phyloP scores from a whole-genome alignment of 2,888 invertebrate genomes.

The Pimpla rufipes region DNA sequence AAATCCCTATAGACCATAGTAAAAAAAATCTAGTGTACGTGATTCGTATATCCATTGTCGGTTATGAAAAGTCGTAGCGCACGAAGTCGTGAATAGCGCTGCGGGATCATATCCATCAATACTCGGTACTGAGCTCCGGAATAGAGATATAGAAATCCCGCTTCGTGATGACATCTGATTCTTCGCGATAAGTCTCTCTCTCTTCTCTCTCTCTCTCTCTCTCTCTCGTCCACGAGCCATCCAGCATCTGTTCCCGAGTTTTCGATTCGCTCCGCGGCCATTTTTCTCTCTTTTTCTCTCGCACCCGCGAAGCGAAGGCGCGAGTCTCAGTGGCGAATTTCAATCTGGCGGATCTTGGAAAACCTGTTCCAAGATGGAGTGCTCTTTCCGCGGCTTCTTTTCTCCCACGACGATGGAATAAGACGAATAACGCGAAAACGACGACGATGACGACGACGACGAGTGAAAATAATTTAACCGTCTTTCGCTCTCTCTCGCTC shows the following conservation, averaged over 20 bases:
- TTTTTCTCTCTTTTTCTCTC: slow-evolving; percentile 5
- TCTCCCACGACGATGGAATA: slow-evolving; percentile 39
- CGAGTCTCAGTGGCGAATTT: slow-evolving; percentile 59
- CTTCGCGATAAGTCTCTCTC: slow-evolving; percentile 61
- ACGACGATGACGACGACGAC: slow-evolving; percentile 35
- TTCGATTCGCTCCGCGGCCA: slow-evolving; percentile 40
- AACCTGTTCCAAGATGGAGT: slow-evolving; percentile 50
- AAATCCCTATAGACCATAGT: no score
- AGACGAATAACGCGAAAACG: not conserved
- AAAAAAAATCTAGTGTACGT: not conserved
- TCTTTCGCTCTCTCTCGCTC: not conserved
- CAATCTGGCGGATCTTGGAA: slow-evolving; percentile 62
- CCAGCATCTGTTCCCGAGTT: slow-evolving; percentile 24
- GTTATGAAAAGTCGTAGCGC: not conserved
- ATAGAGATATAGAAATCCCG: slow-evolving; percentile 36
- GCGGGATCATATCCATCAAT: not conserved
- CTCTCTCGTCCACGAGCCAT: not conserved
- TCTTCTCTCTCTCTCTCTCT: no score
- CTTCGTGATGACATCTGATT: slow-evolving; percentile 65
- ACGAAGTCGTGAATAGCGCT: slow-evolving; percentile 2
- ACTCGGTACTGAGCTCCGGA: slow-evolving; percentile 4
- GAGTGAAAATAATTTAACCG: slow-evolving; percentile 55
- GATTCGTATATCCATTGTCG: slow-evolving; percentile 2
- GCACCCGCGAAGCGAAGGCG: slow-evolving; percentile 17
- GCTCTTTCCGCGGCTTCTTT: slow-evolving; percentile 34